phyloP scores from a whole-genome alignment of 1,140 invertebrate species.

The Euwallacea similis region DNA sequence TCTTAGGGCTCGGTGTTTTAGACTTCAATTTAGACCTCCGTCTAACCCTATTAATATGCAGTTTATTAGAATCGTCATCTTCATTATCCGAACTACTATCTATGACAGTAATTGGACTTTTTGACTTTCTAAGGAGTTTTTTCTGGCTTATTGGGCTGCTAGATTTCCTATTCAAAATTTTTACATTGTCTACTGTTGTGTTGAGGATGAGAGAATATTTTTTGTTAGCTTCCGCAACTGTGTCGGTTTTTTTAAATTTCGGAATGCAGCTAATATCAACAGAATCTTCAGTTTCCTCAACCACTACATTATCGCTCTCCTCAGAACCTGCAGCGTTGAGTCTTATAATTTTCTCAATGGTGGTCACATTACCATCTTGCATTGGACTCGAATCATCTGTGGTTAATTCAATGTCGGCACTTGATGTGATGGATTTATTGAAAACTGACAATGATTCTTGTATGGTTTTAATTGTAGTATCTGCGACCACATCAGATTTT shows the following conservation, averaged over 20 bases:
- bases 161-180: constrained; percentile 18
- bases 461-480: background rate
- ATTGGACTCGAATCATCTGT: background rate
- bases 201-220: background rate
- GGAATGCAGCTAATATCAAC: constrained; percentile 16
- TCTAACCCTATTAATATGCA: no score
- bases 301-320: constrained; percentile 9
- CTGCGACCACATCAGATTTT: background rate
- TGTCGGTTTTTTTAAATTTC: background rate
- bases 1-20: constrained; percentile 8
- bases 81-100: constrained; percentile 4
- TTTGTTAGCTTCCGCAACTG: background rate
- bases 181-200: constrained; percentile 2
- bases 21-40: background rate
- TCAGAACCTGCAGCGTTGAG: background rate
- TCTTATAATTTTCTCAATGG: background rate
- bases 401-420: background rate
- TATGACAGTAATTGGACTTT: constrained; percentile 15
- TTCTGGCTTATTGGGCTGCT: constrained; percentile 14
- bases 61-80: no score
- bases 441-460: background rate
- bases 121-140: constrained; percentile 20
- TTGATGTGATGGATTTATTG: background rate
- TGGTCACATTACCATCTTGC: no score
- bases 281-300: constrained; percentile 15